Evolutionary conservation across 2,113 vertebrate genomes (phyloP).

Genomic region (Pelvicachromis taeniatus): DNA sequence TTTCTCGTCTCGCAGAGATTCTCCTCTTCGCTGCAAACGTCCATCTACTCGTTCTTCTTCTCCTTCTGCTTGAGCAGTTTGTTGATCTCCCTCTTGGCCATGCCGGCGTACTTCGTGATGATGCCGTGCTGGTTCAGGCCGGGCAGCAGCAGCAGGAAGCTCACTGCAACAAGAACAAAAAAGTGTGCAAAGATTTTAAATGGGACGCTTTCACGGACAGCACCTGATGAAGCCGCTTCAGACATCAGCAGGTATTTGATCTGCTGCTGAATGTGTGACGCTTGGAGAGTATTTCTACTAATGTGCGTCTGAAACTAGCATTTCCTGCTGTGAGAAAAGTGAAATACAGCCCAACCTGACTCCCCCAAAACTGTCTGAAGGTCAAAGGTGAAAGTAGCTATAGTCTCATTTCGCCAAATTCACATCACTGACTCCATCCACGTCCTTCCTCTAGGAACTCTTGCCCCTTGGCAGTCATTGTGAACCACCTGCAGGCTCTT

Average conservation of each 20-base stretch:
- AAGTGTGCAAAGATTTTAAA: neutral
- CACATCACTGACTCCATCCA: no score
- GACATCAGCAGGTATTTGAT: neutral
- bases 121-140: slow-evolving; percentile 93
- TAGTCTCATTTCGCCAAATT: neutral
- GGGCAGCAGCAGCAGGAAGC: slow-evolving; percentile 86
- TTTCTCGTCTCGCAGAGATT: neutral
- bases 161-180: slow-evolving; percentile 71
- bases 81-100: slow-evolving; percentile 96
- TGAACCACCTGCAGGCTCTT: neutral
- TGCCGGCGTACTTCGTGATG: slow-evolving; percentile 88
- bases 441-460: neutral
- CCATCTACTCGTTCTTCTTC: slow-evolving; percentile 89
- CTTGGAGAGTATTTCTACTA: no score
- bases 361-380: neutral
- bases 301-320: neutral
- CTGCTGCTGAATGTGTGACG: neutral
- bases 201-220: rapidly evolving
- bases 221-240: neutral
- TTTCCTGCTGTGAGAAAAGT: neutral
- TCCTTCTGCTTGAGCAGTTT: slow-evolving; percentile 98
- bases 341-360: neutral
- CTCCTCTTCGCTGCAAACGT: neutral
- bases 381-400: neutral
- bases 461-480: neutral